These are phyloP conservation scores for Alsophila aescularia DNA, from an alignment of 2,888 invertebrate species.

Conservation along the genomic window DNA sequence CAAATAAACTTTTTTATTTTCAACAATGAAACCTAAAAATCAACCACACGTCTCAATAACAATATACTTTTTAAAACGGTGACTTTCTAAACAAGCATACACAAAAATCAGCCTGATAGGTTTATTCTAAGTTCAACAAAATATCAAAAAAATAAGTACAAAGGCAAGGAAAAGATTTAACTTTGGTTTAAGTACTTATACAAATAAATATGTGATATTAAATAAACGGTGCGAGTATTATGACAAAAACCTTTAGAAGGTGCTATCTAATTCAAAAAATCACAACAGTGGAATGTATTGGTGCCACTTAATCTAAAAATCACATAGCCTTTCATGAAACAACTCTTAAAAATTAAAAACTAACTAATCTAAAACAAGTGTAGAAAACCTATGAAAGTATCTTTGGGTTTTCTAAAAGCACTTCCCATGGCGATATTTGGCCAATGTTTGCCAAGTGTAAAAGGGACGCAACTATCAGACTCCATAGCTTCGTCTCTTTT, in stretches of 20 bases:
- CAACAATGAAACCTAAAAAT: slow-evolving; percentile 70
- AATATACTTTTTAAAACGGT: slow-evolving; percentile 53
- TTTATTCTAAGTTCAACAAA: slow-evolving; percentile 25
- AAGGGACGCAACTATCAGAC: no score
- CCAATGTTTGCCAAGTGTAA: no score
- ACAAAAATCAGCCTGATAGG: slow-evolving; percentile 48
- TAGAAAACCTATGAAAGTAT: slow-evolving; percentile 56
- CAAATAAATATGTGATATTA: slow-evolving; percentile 45
- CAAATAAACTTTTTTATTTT: slow-evolving; percentile 65
- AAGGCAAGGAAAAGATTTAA: slow-evolving; percentile 44
- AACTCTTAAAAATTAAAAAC: slow-evolving; percentile 51
- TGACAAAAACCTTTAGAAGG: slow-evolving; percentile 52
- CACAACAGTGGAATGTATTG: slow-evolving; percentile 79
- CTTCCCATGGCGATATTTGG: no score
- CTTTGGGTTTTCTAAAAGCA: slow-evolving; percentile 72
- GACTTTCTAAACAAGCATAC: slow-evolving; percentile 49
- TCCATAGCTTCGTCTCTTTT: no score
- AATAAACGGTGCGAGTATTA: slow-evolving; percentile 35
- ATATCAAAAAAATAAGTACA: slow-evolving; percentile 27
- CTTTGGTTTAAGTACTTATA: slow-evolving; percentile 52
- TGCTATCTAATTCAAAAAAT: slow-evolving; percentile 67
- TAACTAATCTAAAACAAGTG: slow-evolving; percentile 45
- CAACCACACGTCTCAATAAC: slow-evolving; percentile 57
- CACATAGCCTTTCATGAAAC: slow-evolving; percentile 73
- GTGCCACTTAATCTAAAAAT: slow-evolving; percentile 77